phyloP scores from a whole-genome alignment of 2,888 invertebrate genomes.

The Amiota mariae region DNA sequence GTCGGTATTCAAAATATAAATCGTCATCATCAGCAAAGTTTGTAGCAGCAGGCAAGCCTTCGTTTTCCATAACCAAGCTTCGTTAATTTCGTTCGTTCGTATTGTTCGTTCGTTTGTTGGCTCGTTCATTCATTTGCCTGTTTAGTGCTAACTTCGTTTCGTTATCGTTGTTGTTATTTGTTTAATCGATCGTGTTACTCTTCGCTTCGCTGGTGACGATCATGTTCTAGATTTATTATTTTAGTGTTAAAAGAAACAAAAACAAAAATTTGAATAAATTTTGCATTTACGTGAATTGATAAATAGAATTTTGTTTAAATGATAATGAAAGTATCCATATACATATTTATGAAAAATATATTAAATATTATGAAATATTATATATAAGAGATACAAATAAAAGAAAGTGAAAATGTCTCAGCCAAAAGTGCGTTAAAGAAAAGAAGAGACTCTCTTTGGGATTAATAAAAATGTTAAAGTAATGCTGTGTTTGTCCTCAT shows the following conservation, averaged over 20 bases:
- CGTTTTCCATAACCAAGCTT: too few relatives aligned
- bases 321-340: conserved; percentile 35
- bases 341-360: background rate
- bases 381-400: conserved; percentile 27
- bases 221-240: conserved; percentile 48
- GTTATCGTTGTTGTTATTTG: conserved; percentile 30
- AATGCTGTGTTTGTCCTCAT: too few relatives aligned
- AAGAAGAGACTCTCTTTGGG: background rate
- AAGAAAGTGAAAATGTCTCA: conserved; percentile 35
- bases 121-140: too few relatives aligned
- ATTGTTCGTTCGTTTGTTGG: too few relatives aligned
- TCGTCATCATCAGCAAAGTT: too few relatives aligned
- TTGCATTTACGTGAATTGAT: background rate
- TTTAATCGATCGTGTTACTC: conserved; percentile 42
- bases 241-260: background rate
- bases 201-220: conserved; percentile 34
- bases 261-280: conserved; percentile 16
- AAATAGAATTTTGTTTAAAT: conserved; percentile 7
- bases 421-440: background rate
- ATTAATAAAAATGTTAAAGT: background rate
- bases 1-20: too few relatives aligned
- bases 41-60: too few relatives aligned
- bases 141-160: background rate
- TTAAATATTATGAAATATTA: conserved; percentile 7
- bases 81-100: too few relatives aligned